Conservation (phyloP, 2,113 vertebrate genomes). For the Stegastes partitus region DNA sequence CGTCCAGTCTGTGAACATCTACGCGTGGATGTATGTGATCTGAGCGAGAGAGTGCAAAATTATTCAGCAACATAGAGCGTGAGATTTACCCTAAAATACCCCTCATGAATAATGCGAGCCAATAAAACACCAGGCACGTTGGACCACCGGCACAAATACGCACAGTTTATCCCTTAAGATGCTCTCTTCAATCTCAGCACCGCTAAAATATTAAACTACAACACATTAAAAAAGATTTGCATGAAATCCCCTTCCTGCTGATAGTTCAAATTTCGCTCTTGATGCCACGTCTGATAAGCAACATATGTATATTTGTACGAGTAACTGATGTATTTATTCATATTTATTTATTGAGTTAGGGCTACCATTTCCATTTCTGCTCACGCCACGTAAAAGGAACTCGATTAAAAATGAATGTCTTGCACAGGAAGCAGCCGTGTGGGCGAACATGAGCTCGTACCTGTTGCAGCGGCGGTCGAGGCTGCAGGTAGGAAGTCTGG, state of each 20-base stretch:
- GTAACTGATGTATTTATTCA: constrained; percentile 29
- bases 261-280: constrained; percentile 25
- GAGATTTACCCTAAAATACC: constrained; percentile 62
- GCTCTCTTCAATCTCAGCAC: constrained; percentile 28
- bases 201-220: constrained; percentile 52
- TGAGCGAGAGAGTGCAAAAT: constrained; percentile 18
- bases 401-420: neutral
- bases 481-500: constrained; percentile 90
- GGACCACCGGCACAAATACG: constrained; percentile 26
- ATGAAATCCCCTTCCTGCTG: constrained; percentile 37
- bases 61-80: constrained; percentile 10
- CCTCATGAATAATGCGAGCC: constrained; percentile 67
- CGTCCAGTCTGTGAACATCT: constrained; percentile 8
- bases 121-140: constrained; percentile 40
- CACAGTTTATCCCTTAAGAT: constrained; percentile 29
- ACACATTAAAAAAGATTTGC: constrained; percentile 15
- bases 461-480: constrained; percentile 92
- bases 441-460: constrained; percentile 80
- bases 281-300: constrained; percentile 19
- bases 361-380: constrained; percentile 8
- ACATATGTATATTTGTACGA: constrained; percentile 13
- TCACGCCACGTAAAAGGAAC: neutral
- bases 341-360: constrained; percentile 24
- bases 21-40: neutral
- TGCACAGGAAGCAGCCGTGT: neutral